A percentile compares a stretch with the other conserved stretches of the same genome.
Conservation (phyloP, 2,113 vertebrate genomes). For the Anser brachyrhynchus region DNA sequence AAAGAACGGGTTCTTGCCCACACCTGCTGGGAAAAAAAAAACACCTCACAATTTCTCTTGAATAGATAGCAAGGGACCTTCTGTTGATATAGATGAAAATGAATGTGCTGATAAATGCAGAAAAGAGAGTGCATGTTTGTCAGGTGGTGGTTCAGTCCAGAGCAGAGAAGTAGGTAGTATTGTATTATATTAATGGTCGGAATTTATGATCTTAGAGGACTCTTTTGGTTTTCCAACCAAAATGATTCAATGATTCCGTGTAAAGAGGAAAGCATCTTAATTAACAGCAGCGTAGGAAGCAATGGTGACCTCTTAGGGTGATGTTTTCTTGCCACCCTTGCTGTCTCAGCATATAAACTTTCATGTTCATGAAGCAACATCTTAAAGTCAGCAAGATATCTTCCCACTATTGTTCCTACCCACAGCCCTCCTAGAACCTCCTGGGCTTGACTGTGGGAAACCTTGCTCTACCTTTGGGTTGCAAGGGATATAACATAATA, state of each 20-base stretch:
- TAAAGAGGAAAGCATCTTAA: neutral
- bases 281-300: neutral
- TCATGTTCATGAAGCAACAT: neutral
- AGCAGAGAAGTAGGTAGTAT: neutral
- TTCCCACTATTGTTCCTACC: neutral
- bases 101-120: conserved; percentile 5
- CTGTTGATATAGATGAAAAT: neutral
- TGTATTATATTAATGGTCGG: too few relatives aligned
- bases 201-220: too few relatives aligned
- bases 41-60: neutral
- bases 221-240: too few relatives aligned
- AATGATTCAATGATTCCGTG: neutral
- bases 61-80: neutral
- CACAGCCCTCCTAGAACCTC: neutral
- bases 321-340: neutral
- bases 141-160: neutral
- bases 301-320: neutral
- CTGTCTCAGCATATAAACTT: neutral
- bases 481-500: neutral
- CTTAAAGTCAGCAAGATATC: neutral
- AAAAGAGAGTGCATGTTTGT: neutral
- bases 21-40: neutral
- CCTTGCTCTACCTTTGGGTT: neutral
- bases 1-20: neutral
- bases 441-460: neutral